A percentile compares a stretch with the other conserved stretches of the same genome.
These are phyloP conservation scores for Drosophila cognata DNA, from an alignment of 2,888 invertebrate genomes.

Conservation along the genomic window DNA sequence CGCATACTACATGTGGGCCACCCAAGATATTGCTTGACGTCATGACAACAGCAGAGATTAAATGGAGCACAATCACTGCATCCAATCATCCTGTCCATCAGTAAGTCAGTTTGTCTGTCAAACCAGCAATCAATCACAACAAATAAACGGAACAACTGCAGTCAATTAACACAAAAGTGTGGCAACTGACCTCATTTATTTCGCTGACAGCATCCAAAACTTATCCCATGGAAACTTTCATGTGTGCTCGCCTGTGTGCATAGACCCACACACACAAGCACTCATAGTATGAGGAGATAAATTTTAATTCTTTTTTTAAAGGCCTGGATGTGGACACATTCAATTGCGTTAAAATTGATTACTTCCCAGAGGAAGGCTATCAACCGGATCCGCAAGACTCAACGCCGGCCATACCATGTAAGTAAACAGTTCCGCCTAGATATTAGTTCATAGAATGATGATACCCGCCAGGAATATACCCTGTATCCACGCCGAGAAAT, in stretches of 20 bases:
- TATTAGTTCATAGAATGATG: not conserved
- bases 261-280: not conserved
- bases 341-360: constrained; percentile 92
- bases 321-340: constrained; percentile 80
- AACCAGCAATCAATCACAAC: constrained; percentile 29
- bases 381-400: constrained; percentile 95
- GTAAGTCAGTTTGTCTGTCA: constrained; percentile 3
- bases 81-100: constrained; percentile 21
- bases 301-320: constrained; percentile 13
- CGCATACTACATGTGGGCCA: constrained; percentile 30
- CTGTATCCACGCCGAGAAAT: not conserved
- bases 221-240: not conserved
- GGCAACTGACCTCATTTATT: constrained; percentile 36
- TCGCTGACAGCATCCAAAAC: constrained; percentile 16
- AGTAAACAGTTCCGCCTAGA: constrained; percentile 85
- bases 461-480: not conserved
- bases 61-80: constrained; percentile 12
- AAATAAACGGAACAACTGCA: constrained; percentile 33
- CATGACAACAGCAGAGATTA: not conserved
- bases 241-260: not conserved
- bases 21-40: not conserved
- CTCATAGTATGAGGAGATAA: not conserved
- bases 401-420: constrained; percentile 97
- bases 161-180: constrained; percentile 27
- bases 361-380: constrained; percentile 94